Evolutionary conservation across 2,113 vertebrate genomes (phyloP).

Genomic region (Labeo catla): DNA sequence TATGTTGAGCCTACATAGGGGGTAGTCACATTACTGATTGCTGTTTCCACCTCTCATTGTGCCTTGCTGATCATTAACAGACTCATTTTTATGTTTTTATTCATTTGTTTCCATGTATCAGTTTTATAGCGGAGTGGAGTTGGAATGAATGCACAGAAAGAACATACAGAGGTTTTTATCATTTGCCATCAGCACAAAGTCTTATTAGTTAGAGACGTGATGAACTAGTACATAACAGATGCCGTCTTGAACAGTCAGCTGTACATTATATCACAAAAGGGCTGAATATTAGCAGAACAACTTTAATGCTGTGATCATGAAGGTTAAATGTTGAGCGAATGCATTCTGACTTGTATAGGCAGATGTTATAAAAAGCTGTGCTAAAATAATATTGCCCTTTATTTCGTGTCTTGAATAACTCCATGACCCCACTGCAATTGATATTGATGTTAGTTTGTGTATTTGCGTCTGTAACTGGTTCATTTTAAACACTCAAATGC

Average conservation of each 20-base stretch:
- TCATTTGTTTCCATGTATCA: background rate
- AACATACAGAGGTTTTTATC: background rate
- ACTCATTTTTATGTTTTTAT: background rate
- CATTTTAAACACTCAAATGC: constrained; percentile 15
- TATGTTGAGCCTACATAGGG: background rate
- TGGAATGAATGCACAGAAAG: background rate
- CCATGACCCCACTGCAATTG: background rate
- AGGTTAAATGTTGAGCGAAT: background rate
- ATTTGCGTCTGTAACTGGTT: constrained; percentile 22
- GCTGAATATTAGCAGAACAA: constrained; percentile 43
- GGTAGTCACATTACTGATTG: constrained; percentile 5
- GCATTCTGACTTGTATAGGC: constrained; percentile 1
- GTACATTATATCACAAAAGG: constrained; percentile 30
- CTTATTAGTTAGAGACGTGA: background rate
- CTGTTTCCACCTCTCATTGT: constrained; percentile 37
- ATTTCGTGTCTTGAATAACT: background rate
- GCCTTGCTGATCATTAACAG: constrained; percentile 37
- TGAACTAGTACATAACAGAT: constrained; percentile 12
- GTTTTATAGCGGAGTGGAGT: background rate
- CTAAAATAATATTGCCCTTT: constrained; percentile 18
- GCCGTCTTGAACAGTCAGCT: constrained; percentile 6
- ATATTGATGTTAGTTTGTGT: constrained; percentile 17
- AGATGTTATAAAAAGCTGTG: constrained; percentile 10
- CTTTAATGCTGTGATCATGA: constrained; percentile 45
- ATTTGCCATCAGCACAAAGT: background rate